phyloP scores from a whole-genome alignment of 2,113 vertebrate genomes.

The Prochilodus magdalenae region DNA sequence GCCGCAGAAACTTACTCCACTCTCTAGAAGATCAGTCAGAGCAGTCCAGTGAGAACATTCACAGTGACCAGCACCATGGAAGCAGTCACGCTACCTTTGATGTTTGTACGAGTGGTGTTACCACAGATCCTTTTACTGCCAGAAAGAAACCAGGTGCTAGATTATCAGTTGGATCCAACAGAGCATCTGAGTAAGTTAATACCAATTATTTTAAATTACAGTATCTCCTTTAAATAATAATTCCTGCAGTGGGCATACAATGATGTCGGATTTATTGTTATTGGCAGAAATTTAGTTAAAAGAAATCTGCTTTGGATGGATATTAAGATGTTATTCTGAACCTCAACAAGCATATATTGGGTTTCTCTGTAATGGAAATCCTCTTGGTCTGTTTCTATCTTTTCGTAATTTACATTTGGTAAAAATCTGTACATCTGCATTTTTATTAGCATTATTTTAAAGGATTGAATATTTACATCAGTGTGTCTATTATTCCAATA shows the following conservation, averaged over 20 bases:
- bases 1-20: conserved; percentile 35
- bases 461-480: too few species aligned
- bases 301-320: too few species aligned
- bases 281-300: too few species aligned
- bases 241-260: not conserved
- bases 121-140: conserved; percentile 9
- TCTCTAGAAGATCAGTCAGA: conserved; percentile 51
- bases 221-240: not conserved
- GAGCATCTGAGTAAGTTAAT: conserved; percentile 31
- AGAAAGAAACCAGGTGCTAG: conserved; percentile 1
- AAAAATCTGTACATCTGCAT: too few species aligned
- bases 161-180: conserved; percentile 30
- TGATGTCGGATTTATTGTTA: too few species aligned
- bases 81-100: conserved; percentile 17
- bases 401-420: too few species aligned
- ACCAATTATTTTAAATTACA: not conserved
- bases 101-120: conserved; percentile 13
- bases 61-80: conserved; percentile 19
- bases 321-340: too few species aligned
- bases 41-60: conserved; percentile 47
- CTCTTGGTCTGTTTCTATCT: too few species aligned
- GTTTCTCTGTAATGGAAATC: too few species aligned
- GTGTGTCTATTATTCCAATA: too few species aligned
- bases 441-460: too few species aligned
- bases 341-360: too few species aligned